These are phyloP conservation scores for Drosophila conformis DNA, from an alignment of 2,888 invertebrate genomes.

Conservation along the genomic window DNA sequence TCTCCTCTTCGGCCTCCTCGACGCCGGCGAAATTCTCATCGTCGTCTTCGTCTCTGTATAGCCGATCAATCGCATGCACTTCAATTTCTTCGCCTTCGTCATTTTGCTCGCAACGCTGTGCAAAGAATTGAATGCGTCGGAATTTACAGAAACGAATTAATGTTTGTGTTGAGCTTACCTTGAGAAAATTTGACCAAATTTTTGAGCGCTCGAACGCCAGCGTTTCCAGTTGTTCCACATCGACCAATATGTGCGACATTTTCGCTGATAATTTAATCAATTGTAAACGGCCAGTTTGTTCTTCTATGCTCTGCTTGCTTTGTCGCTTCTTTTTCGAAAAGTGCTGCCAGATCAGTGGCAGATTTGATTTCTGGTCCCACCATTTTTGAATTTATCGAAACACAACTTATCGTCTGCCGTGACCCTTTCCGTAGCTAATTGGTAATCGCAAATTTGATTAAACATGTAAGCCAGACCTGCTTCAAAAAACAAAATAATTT, in stretches of 20 bases:
- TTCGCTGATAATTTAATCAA: conserved; percentile 2
- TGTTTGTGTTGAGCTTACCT: conserved; percentile 54
- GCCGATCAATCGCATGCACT: conserved; percentile 31
- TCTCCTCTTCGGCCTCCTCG: conserved; percentile 50
- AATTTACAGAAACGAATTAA: not conserved
- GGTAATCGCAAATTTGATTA: not conserved
- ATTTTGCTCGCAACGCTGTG: conserved; percentile 25
- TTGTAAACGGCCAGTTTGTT: not conserved
- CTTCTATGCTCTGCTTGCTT: not conserved
- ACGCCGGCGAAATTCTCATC: not conserved
- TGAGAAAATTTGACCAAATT: conserved; percentile 71
- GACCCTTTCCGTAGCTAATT: not conserved
- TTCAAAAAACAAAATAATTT: not conserved
- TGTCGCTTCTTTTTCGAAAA: conserved; percentile 13
- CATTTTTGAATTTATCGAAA: conserved; percentile 12
- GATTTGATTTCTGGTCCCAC: not conserved
- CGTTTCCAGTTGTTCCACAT: conserved; percentile 66
- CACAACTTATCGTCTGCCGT: not conserved
- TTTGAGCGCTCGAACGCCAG: conserved; percentile 76
- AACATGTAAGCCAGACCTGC: not conserved
- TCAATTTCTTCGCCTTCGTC: conserved; percentile 40
- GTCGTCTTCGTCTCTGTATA: conserved; percentile 35
- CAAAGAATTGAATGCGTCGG: not conserved
- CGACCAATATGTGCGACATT: conserved; percentile 46
- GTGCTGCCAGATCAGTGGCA: conserved; percentile 17